A percentile compares a stretch with the other conserved stretches of the same genome.
These are phyloP conservation scores for Drosophila ercepeae DNA, from an alignment of 1,140 invertebrate genomes.

Conservation along the genomic window DNA sequence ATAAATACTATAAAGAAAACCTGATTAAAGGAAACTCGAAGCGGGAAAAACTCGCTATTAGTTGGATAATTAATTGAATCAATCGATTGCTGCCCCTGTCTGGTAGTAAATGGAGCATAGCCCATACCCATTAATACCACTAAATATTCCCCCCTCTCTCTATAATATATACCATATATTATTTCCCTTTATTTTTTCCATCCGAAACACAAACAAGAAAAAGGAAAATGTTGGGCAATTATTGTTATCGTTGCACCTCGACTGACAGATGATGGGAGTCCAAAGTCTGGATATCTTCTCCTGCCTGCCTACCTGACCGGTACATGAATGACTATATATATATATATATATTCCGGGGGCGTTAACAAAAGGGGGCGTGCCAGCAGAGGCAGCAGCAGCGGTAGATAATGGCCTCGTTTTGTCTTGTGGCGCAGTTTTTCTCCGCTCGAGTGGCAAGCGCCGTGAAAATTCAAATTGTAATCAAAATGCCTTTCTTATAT, in stretches of 20 bases:
- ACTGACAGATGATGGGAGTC: constrained; percentile 21
- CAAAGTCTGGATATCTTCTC: not conserved
- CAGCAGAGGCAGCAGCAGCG: constrained; percentile 10
- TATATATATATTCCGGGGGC: constrained; percentile 8
- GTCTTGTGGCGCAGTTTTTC: constrained; percentile 38
- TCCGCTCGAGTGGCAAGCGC: constrained; percentile 21
- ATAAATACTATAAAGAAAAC: constrained; percentile 26
- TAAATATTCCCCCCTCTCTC: not conserved
- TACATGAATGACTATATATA: constrained; percentile 27
- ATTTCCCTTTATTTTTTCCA: constrained; percentile 21
- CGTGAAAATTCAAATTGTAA: constrained; percentile 2
- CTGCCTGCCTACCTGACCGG: constrained; percentile 10
- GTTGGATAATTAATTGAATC: constrained; percentile 73
- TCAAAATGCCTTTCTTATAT: too few species aligned
- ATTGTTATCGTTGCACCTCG: constrained; percentile 41
- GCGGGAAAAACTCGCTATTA: constrained; percentile 51
- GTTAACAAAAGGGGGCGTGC: constrained; percentile 11
- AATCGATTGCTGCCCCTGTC: constrained; percentile 49
- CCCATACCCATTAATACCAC: constrained; percentile 3
- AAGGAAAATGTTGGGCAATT: constrained; percentile 42
- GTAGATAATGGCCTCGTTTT: constrained; percentile 38
- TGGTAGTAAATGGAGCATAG: constrained; percentile 39
- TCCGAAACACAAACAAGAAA: constrained; percentile 20
- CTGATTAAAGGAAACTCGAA: constrained; percentile 2
- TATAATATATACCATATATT: too few species aligned